Percentiles rank a stretch among this genome's conserved stretches.
phyloP scores from a whole-genome alignment of 2,797 vertebrate species.

The Enteromius afrohamiltoni region DNA sequence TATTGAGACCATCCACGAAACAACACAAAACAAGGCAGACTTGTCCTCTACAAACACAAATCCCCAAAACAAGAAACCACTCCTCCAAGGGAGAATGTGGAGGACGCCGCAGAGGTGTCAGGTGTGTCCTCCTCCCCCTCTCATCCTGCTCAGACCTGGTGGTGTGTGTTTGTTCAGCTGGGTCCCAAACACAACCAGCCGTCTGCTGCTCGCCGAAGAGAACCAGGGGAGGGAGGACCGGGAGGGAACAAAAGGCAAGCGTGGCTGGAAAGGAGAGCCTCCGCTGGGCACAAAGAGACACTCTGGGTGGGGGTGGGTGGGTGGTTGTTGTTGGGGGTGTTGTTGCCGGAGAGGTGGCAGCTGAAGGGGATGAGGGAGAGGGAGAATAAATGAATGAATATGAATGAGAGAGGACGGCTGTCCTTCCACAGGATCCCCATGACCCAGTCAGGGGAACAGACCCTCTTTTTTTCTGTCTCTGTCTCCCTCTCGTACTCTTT shows the following conservation, averaged over 20 bases:
- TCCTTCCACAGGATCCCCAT: slow-evolving; percentile 56
- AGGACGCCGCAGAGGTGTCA: slow-evolving; percentile 45
- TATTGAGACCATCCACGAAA: neutral
- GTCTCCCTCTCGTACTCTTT: slow-evolving; percentile 44
- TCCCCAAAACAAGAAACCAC: neutral
- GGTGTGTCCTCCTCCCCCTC: slow-evolving; percentile 46
- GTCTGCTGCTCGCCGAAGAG: slow-evolving; percentile 43
- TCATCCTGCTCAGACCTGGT: slow-evolving; percentile 20
- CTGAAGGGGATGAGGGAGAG: slow-evolving; percentile 44
- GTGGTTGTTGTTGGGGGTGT: slow-evolving; percentile 37
- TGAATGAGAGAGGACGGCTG: slow-evolving; percentile 62
- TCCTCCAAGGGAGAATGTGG: slow-evolving; percentile 5
- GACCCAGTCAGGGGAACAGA: slow-evolving; percentile 55
- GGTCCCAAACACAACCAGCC: slow-evolving; percentile 18
- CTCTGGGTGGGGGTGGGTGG: slow-evolving; percentile 41
- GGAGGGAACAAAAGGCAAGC: slow-evolving; percentile 53
- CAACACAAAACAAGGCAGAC: slow-evolving; percentile 1
- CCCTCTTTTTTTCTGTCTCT: slow-evolving; percentile 52
- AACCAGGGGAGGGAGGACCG: slow-evolving; percentile 44
- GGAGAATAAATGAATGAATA: slow-evolving; percentile 59
- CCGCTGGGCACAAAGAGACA: slow-evolving; percentile 50
- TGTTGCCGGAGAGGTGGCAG: slow-evolving; percentile 53
- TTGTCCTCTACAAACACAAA: slow-evolving; percentile 2
- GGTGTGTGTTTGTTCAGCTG: slow-evolving; percentile 57
- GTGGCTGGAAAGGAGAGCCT: slow-evolving; percentile 56